Evolutionary conservation across 2,797 vertebrate genomes (phyloP).

Genomic region (Ambastaia sidthimunki): DNA sequence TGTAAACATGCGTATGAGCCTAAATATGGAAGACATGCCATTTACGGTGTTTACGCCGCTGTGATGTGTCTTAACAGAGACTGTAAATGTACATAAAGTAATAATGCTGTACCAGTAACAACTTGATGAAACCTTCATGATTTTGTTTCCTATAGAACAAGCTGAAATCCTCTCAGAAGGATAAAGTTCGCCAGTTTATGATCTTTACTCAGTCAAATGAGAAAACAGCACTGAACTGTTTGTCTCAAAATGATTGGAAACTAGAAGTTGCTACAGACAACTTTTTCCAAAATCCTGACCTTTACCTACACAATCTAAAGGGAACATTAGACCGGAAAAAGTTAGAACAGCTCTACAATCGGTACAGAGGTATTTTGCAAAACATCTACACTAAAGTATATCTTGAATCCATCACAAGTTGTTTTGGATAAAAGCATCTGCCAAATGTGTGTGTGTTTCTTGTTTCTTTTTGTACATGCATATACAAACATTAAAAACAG

Average conservation of each 20-base stretch:
- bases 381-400: neutral
- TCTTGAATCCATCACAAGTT: too few relatives aligned
- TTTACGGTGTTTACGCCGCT: neutral
- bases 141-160: constrained; percentile 85
- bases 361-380: constrained; percentile 86
- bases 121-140: neutral
- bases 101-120: neutral
- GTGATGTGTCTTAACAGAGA: neutral
- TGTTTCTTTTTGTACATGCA: too few relatives aligned
- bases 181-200: constrained; percentile 99
- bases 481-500: too few relatives aligned
- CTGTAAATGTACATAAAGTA: neutral
- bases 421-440: too few relatives aligned
- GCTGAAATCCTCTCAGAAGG: constrained; percentile 99
- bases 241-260: constrained; percentile 99
- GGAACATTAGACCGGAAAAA: constrained; percentile 94
- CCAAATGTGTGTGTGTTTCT: too few relatives aligned
- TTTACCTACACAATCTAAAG: constrained; percentile 93
- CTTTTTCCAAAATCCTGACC: constrained; percentile 98
- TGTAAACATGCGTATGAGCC: neutral
- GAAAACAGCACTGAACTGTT: constrained; percentile 95
- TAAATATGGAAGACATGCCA: neutral
- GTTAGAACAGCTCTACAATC: constrained; percentile 95
- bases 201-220: constrained; percentile 98
- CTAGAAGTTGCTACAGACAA: constrained; percentile 99